A percentile compares a stretch with the other conserved stretches of the same genome.
Evolutionary conservation across 2,113 vertebrate genomes (phyloP).

Genomic region (Rhombomys opimus): DNA sequence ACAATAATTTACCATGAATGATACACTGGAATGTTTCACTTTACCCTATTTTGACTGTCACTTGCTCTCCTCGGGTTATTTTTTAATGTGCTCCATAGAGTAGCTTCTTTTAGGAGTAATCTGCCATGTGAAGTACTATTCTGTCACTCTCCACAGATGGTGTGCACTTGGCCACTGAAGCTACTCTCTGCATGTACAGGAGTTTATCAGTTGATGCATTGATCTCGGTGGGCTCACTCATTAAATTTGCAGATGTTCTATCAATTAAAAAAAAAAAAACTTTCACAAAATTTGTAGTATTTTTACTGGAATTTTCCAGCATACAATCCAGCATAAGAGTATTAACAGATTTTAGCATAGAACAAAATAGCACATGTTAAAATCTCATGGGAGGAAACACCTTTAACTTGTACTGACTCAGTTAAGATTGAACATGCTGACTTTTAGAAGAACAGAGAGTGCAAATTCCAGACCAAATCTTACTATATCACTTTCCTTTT

Average conservation of each 20-base stretch:
- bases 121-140: slow-evolving; percentile 60
- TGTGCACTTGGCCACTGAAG: slow-evolving; percentile 58
- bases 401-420: slow-evolving; percentile 44
- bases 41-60: neutral
- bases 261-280: slow-evolving; percentile 71
- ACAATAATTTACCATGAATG: neutral
- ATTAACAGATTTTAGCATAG: slow-evolving; percentile 64
- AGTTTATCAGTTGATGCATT: slow-evolving; percentile 81
- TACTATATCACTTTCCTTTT: slow-evolving; percentile 40
- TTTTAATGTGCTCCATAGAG: neutral
- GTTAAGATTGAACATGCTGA: slow-evolving; percentile 47
- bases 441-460: slow-evolving; percentile 54
- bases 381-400: slow-evolving; percentile 50
- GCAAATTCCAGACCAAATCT: slow-evolving; percentile 52
- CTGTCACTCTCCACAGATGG: slow-evolving; percentile 52
- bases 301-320: slow-evolving; percentile 82
- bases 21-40: neutral
- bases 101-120: slow-evolving; percentile 60
- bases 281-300: slow-evolving; percentile 42
- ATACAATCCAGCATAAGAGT: slow-evolving; percentile 51
- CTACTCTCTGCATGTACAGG: slow-evolving; percentile 60
- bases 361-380: slow-evolving; percentile 72
- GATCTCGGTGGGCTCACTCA: slow-evolving; percentile 79
- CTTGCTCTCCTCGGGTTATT: slow-evolving; percentile 16
- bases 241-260: slow-evolving; percentile 83